A percentile compares a stretch with the other conserved stretches of the same genome.
Conservation (phyloP, 30 jellyfish, hydroid and myxozoan species). For the Chrysaora quinquecirrha region DNA sequence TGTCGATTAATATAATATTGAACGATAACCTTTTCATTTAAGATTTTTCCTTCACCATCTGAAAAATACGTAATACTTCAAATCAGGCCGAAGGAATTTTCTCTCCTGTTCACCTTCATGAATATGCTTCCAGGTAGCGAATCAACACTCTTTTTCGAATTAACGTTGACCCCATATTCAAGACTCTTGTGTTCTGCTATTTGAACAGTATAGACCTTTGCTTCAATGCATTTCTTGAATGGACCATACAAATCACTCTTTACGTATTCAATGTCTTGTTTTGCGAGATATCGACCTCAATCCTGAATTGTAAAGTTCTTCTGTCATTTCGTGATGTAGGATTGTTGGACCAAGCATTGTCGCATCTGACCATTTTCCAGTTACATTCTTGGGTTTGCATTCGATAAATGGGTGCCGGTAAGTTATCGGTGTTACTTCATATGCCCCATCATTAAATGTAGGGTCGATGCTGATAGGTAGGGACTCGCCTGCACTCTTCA, state of each 20-base stretch:
- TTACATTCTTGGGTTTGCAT: neutral
- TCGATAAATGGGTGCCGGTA: slow-evolving; percentile 3
- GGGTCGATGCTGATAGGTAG: too few relatives aligned
- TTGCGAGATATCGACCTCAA: neutral
- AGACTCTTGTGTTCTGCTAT: too few relatives aligned
- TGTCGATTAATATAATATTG: neutral
- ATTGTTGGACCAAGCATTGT: slow-evolving; percentile 8
- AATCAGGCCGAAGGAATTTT: too few relatives aligned
- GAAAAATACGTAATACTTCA: neutral
- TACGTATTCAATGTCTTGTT: too few relatives aligned
- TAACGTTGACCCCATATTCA: too few relatives aligned
- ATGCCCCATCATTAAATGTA: slow-evolving; percentile 13
- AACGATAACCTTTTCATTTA: neutral
- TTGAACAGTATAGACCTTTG: too few relatives aligned
- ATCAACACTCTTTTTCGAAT: too few relatives aligned
- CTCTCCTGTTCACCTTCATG: too few relatives aligned
- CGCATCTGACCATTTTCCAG: slow-evolving; percentile 3
- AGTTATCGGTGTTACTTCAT: slow-evolving; percentile 12
- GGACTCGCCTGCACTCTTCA: too few relatives aligned
- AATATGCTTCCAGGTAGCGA: too few relatives aligned
- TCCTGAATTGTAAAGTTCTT: slow-evolving; percentile 3
- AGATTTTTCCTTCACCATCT: neutral
- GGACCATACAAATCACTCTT: too few relatives aligned
- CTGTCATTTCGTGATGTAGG: neutral
- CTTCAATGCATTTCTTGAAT: too few relatives aligned